Evolutionary conservation across 2,797 vertebrate genomes (phyloP).

Genomic region (Knipowitschia caucasica): DNA sequence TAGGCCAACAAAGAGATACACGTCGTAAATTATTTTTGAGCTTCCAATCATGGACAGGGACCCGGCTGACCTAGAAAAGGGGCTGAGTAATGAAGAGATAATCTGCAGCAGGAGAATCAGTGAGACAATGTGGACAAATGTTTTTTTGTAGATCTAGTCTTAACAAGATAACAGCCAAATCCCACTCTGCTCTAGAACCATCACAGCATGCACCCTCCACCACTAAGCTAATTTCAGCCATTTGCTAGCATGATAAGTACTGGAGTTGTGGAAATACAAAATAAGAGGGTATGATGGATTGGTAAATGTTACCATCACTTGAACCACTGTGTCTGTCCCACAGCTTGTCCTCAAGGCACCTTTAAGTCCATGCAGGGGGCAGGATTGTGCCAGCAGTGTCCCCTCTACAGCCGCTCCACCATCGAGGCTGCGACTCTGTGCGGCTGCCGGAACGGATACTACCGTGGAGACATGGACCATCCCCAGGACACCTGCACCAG

Average conservation of each 20-base stretch:
- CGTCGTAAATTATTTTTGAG: slow-evolving; percentile 9
- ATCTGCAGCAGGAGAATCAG: slow-evolving; percentile 15
- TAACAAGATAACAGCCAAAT: slow-evolving; percentile 29
- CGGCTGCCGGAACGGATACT: slow-evolving; percentile 87
- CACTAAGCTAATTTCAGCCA: slow-evolving; percentile 30
- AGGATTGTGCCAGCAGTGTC: slow-evolving; percentile 83
- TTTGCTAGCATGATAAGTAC: slow-evolving; percentile 13
- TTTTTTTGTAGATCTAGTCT: slow-evolving; percentile 29
- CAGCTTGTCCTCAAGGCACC: slow-evolving; percentile 90
- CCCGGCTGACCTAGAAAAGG: slow-evolving; percentile 31
- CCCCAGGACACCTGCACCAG: slow-evolving; percentile 86
- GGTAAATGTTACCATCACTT: neutral
- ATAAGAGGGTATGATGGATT: neutral
- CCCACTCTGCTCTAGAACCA: slow-evolving; percentile 24
- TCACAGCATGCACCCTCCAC: neutral
- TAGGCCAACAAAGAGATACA: slow-evolving; percentile 5
- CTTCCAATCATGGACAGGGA: slow-evolving; percentile 9
- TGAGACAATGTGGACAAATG: slow-evolving; percentile 10
- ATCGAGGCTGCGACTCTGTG: slow-evolving; percentile 86
- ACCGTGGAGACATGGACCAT: slow-evolving; percentile 86
- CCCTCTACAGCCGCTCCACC: slow-evolving; percentile 86
- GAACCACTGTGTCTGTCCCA: slow-evolving; percentile 19
- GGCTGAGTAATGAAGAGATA: slow-evolving; percentile 17
- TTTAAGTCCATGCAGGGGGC: slow-evolving; percentile 89
- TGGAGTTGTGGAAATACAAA: neutral